Conservation (phyloP, 2,888 invertebrate species). For the Julus scanicus region DNA sequence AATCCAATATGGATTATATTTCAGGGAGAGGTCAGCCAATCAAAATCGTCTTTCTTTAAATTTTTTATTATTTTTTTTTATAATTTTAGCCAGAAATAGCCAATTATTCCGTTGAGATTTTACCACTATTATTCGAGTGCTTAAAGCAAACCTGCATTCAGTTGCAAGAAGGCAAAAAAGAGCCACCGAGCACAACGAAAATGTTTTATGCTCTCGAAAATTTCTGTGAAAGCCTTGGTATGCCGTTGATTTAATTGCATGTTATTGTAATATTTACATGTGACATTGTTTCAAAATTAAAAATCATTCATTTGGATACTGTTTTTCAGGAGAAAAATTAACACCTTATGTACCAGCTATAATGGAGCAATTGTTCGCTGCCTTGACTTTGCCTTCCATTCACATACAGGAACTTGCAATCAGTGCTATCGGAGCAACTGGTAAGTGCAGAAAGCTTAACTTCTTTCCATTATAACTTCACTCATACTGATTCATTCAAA, state of each 20-base stretch:
- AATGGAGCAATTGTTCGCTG: conserved; percentile 76
- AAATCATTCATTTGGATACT: background rate
- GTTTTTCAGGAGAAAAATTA: conserved; percentile 72
- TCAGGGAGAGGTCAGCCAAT: background rate
- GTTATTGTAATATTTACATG: background rate
- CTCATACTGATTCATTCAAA: background rate
- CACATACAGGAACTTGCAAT: conserved; percentile 76
- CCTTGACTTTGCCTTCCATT: conserved; percentile 67
- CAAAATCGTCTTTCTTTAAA: background rate
- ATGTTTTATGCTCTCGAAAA: conserved; percentile 84
- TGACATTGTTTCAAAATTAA: background rate
- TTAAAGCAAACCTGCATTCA: conserved; percentile 60
- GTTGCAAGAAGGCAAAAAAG: conserved; percentile 64
- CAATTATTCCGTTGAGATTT: conserved; percentile 76
- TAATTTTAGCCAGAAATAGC: conserved; percentile 77
- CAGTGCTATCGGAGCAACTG: conserved; percentile 75
- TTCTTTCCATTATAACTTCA: background rate
- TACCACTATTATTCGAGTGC: conserved; percentile 75
- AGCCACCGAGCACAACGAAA: conserved; percentile 74
- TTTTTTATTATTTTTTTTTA: conserved; percentile 41
- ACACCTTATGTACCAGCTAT: conserved; percentile 77
- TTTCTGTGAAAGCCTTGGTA: conserved; percentile 78
- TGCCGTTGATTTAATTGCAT: background rate
- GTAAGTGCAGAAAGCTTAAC: conserved; percentile 61
- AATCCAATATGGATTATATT: background rate